Evolutionary conservation across 2,113 vertebrate species (phyloP), one percentile per base, ranked within the genome.

Genomic region (Lucifuga dentata): DNA sequence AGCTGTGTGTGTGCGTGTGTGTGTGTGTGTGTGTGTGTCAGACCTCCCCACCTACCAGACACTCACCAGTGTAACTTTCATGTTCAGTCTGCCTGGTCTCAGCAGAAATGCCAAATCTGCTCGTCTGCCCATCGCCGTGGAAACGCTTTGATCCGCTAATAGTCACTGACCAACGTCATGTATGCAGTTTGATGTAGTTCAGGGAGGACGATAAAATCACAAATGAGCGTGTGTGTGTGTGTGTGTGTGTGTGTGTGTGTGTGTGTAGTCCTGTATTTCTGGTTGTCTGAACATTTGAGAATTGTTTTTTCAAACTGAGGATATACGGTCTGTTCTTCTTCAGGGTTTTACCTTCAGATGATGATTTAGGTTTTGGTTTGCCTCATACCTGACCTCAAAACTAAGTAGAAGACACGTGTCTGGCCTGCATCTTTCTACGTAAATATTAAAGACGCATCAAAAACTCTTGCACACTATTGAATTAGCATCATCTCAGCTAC

Each of bases 1-100:
- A 53, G 61, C 2, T 15, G 11, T 11, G 29, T 1, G n/a, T 29
- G 26, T 29, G 26, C 7, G 26, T 29, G 26, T 29, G 26, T 29
- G 26, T 29, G 26, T 29, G 26, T 29, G 26, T 29, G 26, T 29
- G 26, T 29, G 21, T 53, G 49, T 44, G 57, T 26, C 44, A 36
- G 69, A 78, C 73, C 76, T 77, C 11, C 57, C 71, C 72, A 57
- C 32, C 53, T 60, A 44, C 21, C 49, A 56, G 51, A 72, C 61
- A 51, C 53, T 61, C 58, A 45, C 43, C 67, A 66, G 45, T 68
- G 63, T 52, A 40, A 78, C 67, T 72, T 78, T 39, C 8, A n/a
- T 33, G 32, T 58, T 62, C 32, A 63, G 33, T 35, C 36, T 7
- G 46, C 68, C 51, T 40, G 52, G 41, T 16, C 50, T 57, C 11